Base-by-base conservation (phyloP, 2,797 vertebrate species). In the Arremon brunneinucha region DNA sequence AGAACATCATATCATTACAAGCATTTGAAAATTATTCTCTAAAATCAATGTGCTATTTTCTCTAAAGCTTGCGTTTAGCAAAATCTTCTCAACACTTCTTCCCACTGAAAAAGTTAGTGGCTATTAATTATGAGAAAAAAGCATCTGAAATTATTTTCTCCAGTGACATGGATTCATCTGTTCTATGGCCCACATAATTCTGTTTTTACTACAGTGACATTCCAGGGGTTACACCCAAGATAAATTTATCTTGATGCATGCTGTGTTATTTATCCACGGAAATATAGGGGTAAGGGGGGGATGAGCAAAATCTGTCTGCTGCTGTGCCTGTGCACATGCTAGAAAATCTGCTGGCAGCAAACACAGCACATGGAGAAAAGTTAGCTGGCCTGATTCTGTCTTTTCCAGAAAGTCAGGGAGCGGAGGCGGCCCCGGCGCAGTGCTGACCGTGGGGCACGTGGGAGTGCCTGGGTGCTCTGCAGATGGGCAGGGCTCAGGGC, bases 351-450 rank as follows among this genome's bases (percentile, higher is more conserved):
- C 94, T 93, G 82, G 91, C 89, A 95, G 89, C 44, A 72, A 93
- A 49, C 1, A 1, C 0, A 0, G 87, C 87, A 81, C 89, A 52
- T 53, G 72, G 89, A 0, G 1, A 59, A 82, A 95, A 94, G 85
- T 95, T 95, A 59, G 50, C 21, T 95, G 87, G 47, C 94, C 94
- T 94, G 87, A 95, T 96, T 96, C 91, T 96, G 92, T 97, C 92
- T 89, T 75, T 93, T 90, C 59, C 56, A 72, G 94, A 59, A 94
- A 96, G 94, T 79, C 94, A 91, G 70, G 53, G 87, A 16, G 43
- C 0, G 2, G 53, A 71, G 78, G 69, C 2, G 0, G 85, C 91
- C n/a, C 39, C 0, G 5, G 5, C 56, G 12, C 39, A 6, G 60
- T 8, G 79, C 68, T 0, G 2, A 21, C 28, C 0, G 0, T 0